Percentiles rank a stretch among this genome's conserved stretches.
Evolutionary conservation across 35 echinoderm and acorn worm species (phyloP).

Genomic region (Stichopus chloronotus): DNA sequence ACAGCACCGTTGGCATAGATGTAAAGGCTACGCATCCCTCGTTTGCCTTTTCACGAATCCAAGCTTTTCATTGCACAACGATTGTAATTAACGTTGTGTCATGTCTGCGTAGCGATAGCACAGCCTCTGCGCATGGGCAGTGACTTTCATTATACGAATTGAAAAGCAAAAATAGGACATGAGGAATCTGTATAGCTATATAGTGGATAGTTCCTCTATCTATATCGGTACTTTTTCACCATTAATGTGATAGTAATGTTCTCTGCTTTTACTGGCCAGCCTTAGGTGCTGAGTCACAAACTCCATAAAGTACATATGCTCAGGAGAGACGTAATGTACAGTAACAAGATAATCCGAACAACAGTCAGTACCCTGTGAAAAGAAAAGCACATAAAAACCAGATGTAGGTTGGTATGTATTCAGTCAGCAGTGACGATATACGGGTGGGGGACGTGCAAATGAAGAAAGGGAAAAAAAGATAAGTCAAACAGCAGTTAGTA

Average conservation of each 20-base stretch:
- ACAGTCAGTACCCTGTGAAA: slow-evolving; percentile 65
- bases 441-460: not conserved
- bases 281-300: slow-evolving; percentile 66
- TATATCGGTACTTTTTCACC: slow-evolving; percentile 47
- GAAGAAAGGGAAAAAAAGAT: not conserved
- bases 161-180: too few species aligned
- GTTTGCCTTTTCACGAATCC: too few species aligned
- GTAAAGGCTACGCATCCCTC: too few species aligned
- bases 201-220: not conserved
- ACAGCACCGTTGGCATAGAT: too few species aligned
- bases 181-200: not conserved
- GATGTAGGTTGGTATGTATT: not conserved
- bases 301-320: slow-evolving; percentile 73
- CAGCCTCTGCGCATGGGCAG: too few species aligned
- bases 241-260: slow-evolving; percentile 49
- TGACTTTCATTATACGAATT: too few species aligned
- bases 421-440: not conserved
- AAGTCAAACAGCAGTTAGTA: not conserved
- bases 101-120: too few species aligned
- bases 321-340: slow-evolving; percentile 63
- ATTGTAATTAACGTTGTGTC: too few species aligned
- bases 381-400: slow-evolving; percentile 16
- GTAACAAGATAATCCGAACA: slow-evolving; percentile 79
- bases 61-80: too few species aligned
- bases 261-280: slow-evolving; percentile 31